A percentile compares a stretch with the other conserved stretches of the same genome.
Conservation (phyloP, 2,113 vertebrate genomes). For the Phycodurus eques region DNA sequence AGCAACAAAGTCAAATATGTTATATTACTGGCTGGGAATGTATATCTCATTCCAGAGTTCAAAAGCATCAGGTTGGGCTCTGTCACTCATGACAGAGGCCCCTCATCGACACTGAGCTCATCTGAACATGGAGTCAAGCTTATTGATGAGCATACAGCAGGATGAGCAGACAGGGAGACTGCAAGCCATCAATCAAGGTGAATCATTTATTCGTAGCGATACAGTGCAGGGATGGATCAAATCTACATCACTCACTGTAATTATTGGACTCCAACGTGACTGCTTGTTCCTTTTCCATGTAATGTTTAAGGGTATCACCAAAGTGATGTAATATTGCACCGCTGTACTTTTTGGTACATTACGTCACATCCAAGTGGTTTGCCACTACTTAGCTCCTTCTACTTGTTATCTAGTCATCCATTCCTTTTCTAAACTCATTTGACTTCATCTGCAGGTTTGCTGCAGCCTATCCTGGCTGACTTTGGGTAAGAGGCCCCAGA, state of each 20-base stretch:
- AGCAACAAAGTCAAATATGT: constrained; percentile 40
- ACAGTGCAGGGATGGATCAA: neutral
- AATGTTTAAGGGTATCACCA: no score
- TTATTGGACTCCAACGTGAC: neutral
- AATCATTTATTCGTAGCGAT: neutral
- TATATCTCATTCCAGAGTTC: constrained; percentile 48
- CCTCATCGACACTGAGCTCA: constrained; percentile 19
- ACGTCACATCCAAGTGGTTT: neutral
- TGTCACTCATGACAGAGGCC: constrained; percentile 45
- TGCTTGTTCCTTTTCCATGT: neutral
- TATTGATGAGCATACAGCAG: constrained; percentile 18
- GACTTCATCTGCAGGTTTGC: no score
- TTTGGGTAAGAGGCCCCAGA: no score
- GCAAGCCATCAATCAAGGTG: constrained; percentile 10
- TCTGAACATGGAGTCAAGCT: constrained; percentile 1
- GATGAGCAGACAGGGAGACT: constrained; percentile 9
- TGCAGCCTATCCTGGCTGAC: no score
- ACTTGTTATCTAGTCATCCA: neutral
- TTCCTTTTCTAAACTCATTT: no score
- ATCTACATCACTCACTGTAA: neutral
- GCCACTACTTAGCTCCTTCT: neutral
- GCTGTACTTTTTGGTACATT: neutral
- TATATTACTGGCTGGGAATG: constrained; percentile 63
- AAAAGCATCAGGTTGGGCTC: constrained; percentile 36
- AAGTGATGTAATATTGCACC: no score